A percentile compares a stretch with the other conserved stretches of the same genome.
Conservation (phyloP, 2,888 invertebrate species). For the Eristalis intricaria region DNA sequence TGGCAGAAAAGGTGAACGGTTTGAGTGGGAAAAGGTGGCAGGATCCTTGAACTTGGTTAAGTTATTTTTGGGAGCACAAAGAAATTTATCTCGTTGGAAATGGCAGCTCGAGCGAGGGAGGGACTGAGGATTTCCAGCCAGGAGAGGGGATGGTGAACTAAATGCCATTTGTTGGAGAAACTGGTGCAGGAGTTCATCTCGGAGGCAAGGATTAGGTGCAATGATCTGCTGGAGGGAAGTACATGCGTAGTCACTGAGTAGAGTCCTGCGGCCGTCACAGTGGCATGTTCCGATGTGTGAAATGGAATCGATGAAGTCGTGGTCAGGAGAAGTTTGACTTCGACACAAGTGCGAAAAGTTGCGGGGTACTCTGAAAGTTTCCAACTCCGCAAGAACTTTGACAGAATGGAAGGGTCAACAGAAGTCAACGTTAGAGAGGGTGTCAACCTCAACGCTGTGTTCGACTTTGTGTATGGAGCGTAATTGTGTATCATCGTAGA, state of each 20-base stretch:
- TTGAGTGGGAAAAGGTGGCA: conserved; percentile 50
- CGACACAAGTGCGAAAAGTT: not conserved
- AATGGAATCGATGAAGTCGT: not conserved
- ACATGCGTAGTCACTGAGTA: not conserved
- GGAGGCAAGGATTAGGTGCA: conserved; percentile 19
- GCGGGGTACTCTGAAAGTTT: not conserved
- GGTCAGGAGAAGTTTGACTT: not conserved
- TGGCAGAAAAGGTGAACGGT: conserved; percentile 46
- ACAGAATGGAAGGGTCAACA: not conserved
- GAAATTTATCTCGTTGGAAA: conserved; percentile 34
- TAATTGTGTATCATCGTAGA: too few species aligned
- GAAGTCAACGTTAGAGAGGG: not conserved
- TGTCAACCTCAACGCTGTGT: not conserved
- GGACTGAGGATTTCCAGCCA: too few species aligned
- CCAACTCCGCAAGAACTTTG: not conserved
- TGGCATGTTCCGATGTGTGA: not conserved
- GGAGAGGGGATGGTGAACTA: conserved; percentile 10
- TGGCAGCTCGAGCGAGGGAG: not conserved
- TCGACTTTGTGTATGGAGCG: too few species aligned
- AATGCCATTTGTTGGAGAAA: conserved; percentile 40
- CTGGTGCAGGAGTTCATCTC: conserved; percentile 51
- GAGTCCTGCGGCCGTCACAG: not conserved
- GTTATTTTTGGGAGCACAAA: conserved; percentile 69
- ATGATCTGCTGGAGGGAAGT: not conserved
- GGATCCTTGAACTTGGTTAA: conserved; percentile 72